A percentile compares a stretch with the other conserved stretches of the same genome.
These are phyloP conservation scores for Coccyzus lansbergi DNA, from an alignment of 2,797 vertebrate species.

Conservation along the genomic window DNA sequence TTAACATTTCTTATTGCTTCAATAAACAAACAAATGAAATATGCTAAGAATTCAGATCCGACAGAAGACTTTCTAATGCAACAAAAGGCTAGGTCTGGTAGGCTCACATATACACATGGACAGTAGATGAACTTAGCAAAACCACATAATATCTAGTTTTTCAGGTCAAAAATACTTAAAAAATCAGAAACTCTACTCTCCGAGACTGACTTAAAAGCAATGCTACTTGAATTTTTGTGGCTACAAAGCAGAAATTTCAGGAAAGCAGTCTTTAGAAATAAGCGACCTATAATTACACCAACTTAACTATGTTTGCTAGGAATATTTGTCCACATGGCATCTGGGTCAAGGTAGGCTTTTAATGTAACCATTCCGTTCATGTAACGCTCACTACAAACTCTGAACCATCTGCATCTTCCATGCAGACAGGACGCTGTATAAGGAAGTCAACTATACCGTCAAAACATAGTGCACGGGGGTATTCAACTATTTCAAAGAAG, in stretches of 20 bases:
- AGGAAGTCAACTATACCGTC: background rate
- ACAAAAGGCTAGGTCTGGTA: background rate
- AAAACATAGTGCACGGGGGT: fast-evolving
- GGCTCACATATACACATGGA: background rate
- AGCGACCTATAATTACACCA: background rate
- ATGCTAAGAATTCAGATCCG: background rate
- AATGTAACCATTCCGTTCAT: background rate
- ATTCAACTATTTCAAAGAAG: background rate
- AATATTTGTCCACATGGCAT: background rate
- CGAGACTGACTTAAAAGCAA: background rate
- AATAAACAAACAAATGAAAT: background rate
- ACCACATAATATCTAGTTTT: conserved; percentile 31
- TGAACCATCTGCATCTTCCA: background rate
- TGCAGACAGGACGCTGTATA: background rate
- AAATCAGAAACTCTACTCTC: background rate
- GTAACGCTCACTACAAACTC: background rate
- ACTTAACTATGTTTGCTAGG: background rate
- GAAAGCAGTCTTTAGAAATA: conserved; percentile 17
- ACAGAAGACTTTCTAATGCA: background rate
- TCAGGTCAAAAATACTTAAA: background rate
- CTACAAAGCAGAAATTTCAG: conserved; percentile 27
- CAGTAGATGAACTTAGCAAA: background rate
- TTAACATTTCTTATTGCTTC: background rate
- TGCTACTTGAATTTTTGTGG: background rate
- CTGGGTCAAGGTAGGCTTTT: background rate